Percentiles rank a stretch among this genome's conserved stretches.
Evolutionary conservation across 1,140 invertebrate genomes (phyloP).

Genomic region (Ooceraea biroi): DNA sequence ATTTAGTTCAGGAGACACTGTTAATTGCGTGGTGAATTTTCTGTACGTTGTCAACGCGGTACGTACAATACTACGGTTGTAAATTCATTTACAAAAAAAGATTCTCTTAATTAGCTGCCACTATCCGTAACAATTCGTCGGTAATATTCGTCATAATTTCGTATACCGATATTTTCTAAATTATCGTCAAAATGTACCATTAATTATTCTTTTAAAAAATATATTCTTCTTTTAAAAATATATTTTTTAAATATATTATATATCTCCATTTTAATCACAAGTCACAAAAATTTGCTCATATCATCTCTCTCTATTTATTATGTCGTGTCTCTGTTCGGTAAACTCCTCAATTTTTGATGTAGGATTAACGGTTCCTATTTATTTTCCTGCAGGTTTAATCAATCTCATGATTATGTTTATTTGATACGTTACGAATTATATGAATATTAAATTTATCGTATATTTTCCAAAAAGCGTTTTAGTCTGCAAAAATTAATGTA

Average conservation of each 20-base stretch:
- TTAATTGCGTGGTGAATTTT: slow-evolving; percentile 21
- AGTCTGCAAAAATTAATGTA: neutral
- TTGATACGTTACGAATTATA: neutral
- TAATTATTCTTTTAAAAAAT: neutral
- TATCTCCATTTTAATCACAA: neutral
- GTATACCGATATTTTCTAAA: too few relatives aligned
- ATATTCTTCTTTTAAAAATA: slow-evolving; percentile 13
- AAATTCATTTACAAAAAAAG: neutral
- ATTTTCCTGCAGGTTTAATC: slow-evolving; percentile 4
- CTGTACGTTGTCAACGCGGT: neutral
- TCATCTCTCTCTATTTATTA: too few relatives aligned
- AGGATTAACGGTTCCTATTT: neutral
- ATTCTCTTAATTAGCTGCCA: neutral
- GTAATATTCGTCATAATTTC: slow-evolving; percentile 2
- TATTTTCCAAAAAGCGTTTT: neutral
- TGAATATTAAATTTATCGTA: neutral
- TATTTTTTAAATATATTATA: too few relatives aligned
- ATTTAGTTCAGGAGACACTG: neutral
- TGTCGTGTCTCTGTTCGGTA: too few relatives aligned
- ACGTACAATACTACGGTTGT: too few relatives aligned
- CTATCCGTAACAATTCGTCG: neutral
- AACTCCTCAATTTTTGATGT: neutral
- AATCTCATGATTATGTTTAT: neutral
- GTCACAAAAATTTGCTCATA: too few relatives aligned
- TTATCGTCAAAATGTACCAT: neutral